Percentiles rank a stretch among this genome's conserved stretches.
Evolutionary conservation across 2,888 invertebrate genomes (phyloP).

Genomic region (Nephrotoma flavescens): DNA sequence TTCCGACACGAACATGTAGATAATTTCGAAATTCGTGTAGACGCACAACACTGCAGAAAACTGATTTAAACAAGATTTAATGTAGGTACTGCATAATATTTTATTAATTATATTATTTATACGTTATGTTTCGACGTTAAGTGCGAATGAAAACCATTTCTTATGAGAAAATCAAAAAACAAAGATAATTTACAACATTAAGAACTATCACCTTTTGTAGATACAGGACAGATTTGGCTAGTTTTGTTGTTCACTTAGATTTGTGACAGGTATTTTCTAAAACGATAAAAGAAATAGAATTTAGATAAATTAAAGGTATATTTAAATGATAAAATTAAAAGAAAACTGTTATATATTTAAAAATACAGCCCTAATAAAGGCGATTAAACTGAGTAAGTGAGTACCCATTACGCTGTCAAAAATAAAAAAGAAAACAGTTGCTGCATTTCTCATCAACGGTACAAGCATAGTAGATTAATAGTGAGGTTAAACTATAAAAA

Average conservation of each 20-base stretch:
- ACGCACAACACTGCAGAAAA: no score
- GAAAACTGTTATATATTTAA: no score
- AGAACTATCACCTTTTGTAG: background rate
- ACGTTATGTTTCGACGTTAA: no score
- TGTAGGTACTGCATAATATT: no score
- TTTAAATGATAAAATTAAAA: background rate
- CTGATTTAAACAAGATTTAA: no score
- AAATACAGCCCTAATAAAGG: no score
- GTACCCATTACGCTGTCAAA: background rate
- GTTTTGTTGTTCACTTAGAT: background rate
- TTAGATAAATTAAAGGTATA: background rate
- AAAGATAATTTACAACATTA: background rate
- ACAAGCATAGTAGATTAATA: background rate
- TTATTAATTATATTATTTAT: no score
- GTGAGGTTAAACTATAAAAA: background rate
- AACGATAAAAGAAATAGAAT: background rate
- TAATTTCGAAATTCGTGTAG: no score
- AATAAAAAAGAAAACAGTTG: background rate
- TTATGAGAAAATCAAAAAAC: no score
- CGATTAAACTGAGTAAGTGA: background rate
- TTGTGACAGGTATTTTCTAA: background rate
- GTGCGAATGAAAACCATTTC: no score
- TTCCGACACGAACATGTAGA: no score
- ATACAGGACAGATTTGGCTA: background rate
- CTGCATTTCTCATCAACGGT: background rate